Percentiles rank a stretch among this genome's conserved stretches.
Evolutionary conservation across 2,888 invertebrate species (phyloP).

Genomic region (Drosophila recens): DNA sequence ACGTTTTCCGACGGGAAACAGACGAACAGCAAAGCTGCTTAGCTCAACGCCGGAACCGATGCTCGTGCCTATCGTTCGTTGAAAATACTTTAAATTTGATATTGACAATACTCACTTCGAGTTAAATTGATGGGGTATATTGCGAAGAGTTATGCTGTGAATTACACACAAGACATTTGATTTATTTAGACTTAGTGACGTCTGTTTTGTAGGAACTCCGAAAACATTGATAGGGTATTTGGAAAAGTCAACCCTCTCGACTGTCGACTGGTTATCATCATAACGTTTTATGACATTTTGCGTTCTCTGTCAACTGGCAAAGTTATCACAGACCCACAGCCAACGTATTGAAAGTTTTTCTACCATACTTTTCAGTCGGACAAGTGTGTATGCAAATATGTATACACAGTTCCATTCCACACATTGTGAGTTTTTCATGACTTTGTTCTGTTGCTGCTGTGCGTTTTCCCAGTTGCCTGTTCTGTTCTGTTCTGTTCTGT

Average conservation of each 20-base stretch:
- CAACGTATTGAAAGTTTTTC: conserved; percentile 56
- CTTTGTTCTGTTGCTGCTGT: conserved; percentile 52
- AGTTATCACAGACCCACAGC: conserved; percentile 68
- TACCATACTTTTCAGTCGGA: conserved; percentile 40
- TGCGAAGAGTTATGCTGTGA: background rate
- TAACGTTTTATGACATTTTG: conserved; percentile 52
- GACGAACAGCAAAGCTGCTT: conserved; percentile 54
- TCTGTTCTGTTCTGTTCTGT: conserved; percentile 60
- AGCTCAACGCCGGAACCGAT: conserved; percentile 23
- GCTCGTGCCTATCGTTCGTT: conserved; percentile 60
- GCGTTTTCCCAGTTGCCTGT: conserved; percentile 56
- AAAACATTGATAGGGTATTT: conserved; percentile 24
- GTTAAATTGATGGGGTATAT: background rate
- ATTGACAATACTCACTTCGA: conserved; percentile 32
- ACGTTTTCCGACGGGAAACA: conserved; percentile 38
- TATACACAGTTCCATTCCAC: background rate
- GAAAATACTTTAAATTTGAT: conserved; percentile 67
- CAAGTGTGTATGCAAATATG: no score
- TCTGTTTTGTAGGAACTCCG: background rate
- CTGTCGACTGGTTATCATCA: conserved; percentile 34
- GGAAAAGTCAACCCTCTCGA: background rate
- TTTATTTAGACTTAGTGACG: background rate
- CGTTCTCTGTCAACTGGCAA: conserved; percentile 44
- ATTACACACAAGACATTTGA: background rate
- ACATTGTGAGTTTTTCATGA: conserved; percentile 58